Percentiles rank a stretch among this genome's conserved stretches.
phyloP scores from a whole-genome alignment of 1,140 invertebrate genomes.

The Ladona fulva region DNA sequence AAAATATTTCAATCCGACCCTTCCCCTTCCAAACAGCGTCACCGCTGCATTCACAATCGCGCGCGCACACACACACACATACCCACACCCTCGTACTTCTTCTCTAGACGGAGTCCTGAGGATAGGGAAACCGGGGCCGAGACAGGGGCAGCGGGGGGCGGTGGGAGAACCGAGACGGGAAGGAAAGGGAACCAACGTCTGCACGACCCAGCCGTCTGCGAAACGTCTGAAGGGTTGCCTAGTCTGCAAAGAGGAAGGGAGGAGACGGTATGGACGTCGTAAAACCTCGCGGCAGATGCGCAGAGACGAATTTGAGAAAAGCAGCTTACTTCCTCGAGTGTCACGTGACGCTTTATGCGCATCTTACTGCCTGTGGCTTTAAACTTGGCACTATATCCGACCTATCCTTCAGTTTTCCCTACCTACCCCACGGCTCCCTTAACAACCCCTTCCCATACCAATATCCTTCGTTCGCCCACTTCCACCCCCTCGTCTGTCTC shows the following conservation, averaged over 20 bases:
- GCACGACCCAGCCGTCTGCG: slow-evolving; percentile 3
- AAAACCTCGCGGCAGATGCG: too few relatives aligned
- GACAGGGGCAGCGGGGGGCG: neutral
- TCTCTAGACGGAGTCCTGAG: neutral
- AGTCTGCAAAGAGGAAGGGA: neutral
- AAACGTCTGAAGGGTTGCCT: slow-evolving; percentile 1
- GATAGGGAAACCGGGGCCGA: too few relatives aligned
- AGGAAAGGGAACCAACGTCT: neutral
- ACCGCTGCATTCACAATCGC: neutral
- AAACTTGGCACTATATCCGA: too few relatives aligned
- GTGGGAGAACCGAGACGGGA: neutral
- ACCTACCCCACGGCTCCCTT: neutral
- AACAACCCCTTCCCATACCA: neutral
- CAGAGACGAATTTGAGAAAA: too few relatives aligned
- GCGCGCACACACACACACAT: neutral
- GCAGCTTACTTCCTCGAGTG: too few relatives aligned
- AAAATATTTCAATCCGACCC: too few relatives aligned
- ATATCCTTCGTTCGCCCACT: neutral
- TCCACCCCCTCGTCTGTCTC: neutral
- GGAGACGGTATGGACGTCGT: neutral
- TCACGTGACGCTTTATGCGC: too few relatives aligned
- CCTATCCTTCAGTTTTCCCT: neutral
- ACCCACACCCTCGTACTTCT: neutral
- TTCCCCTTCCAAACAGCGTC: neutral
- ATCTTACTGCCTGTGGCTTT: too few relatives aligned